Percentiles rank a stretch among this genome's conserved stretches.
Evolutionary conservation across 1,140 invertebrate species (phyloP).

Genomic region (Antheraea pernyi): DNA sequence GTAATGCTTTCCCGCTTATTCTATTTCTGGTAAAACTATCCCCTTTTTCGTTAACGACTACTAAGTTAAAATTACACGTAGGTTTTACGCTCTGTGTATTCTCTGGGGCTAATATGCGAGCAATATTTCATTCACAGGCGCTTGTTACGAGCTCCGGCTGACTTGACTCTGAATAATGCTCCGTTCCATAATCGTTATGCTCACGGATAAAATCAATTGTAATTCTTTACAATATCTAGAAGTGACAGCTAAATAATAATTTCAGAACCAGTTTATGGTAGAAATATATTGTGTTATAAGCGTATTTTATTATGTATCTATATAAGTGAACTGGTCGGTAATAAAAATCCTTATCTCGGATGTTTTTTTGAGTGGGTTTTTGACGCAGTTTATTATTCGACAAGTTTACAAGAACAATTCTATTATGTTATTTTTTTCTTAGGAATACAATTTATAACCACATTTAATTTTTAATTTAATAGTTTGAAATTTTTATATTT

Average conservation of each 20-base stretch:
- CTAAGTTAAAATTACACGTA: conserved; percentile 8
- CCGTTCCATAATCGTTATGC: conserved; percentile 22
- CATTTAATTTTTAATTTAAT: too few species aligned
- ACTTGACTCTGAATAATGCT: conserved; percentile 35
- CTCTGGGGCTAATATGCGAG: conserved; percentile 19
- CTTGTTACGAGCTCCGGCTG: conserved; percentile 33
- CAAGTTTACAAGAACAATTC: neutral
- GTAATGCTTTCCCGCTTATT: too few species aligned
- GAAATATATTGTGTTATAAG: neutral
- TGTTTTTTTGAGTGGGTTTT: neutral
- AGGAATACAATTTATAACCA: too few species aligned
- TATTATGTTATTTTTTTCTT: neutral
- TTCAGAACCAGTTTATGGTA: neutral
- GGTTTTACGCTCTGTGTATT: neutral
- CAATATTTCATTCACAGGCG: conserved; percentile 39
- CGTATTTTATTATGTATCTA: neutral
- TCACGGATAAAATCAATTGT: conserved; percentile 23
- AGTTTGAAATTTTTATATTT: too few species aligned
- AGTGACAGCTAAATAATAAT: neutral
- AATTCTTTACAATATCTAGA: conserved; percentile 4
- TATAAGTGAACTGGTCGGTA: neutral
- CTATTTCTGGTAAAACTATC: neutral
- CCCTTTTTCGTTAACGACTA: conserved; percentile 11
- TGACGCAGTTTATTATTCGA: neutral
- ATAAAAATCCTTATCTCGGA: too few species aligned